These are phyloP conservation scores for Melanotaenia nigrans DNA, from an alignment of 2,797 vertebrate genomes.

Conservation along the genomic window DNA sequence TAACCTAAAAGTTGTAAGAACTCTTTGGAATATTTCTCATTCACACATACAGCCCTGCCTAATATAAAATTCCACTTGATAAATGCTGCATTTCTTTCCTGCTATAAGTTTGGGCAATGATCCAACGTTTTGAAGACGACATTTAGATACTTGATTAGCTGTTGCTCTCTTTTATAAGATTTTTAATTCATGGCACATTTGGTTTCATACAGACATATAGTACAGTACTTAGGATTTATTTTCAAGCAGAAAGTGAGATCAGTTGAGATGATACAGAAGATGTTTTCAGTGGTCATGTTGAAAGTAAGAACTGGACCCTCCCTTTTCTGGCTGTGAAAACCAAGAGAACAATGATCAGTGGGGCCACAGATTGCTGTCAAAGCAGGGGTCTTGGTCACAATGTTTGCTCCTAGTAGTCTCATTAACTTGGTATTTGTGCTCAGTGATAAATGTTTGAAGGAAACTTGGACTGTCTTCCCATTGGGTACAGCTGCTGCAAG, in stretches of 20 bases:
- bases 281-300: not conserved
- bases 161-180: too few species aligned
- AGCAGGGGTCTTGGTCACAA: not conserved
- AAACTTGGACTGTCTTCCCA: constrained; percentile 1
- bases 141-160: not conserved
- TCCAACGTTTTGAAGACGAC: not conserved
- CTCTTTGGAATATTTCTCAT: not conserved
- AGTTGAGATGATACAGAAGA: not conserved
- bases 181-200: too few species aligned
- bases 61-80: not conserved
- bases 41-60: not conserved
- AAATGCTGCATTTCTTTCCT: not conserved
- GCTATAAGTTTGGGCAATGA: not conserved
- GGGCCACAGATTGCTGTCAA: constrained; percentile 24
- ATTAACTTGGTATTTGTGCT: constrained; percentile 12
- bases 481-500: constrained; percentile 54
- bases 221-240: too few species aligned
- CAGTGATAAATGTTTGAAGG: constrained; percentile 7
- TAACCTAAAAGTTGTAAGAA: not conserved
- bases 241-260: too few species aligned
- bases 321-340: not conserved
- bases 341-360: not conserved
- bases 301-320: not conserved
- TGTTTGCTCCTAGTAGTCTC: constrained; percentile 9
- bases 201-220: too few species aligned